Base-by-base conservation (phyloP, 2,888 invertebrate genomes). In the Chesias legatella region DNA sequence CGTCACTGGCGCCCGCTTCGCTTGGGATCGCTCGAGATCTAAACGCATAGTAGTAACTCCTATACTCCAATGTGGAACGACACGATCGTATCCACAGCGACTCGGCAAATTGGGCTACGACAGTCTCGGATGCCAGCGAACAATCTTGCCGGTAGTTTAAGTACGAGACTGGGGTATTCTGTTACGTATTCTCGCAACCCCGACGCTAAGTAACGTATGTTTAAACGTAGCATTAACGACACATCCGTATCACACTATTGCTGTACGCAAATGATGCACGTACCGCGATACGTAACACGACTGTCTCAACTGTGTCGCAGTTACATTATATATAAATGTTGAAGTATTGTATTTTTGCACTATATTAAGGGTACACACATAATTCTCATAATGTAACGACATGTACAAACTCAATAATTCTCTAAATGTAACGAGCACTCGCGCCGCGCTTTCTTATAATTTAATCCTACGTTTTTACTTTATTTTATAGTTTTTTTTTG, bases 401-500 rank as follows among this genome's bases (percentile, higher is more conserved):
- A 61, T 63, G 69, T 72, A 72, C 63, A 71, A 71, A 71, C 48
- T 63, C 56, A 61, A 48, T 57, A 52, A 60, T 59, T 54, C 58
- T 58, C 55, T 58, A 49, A 51, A 51, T 48, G 38, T 45, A 33
- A 23, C 25, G 30, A 24, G 20, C 38, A 54, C 51, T 37, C 40
- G 53, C 35, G 35, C 35, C 20, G 26, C 27, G 5, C 6, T 27
- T 32, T 28, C 17, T 32, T 32, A n/a, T n/a, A n/a, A n/a, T n/a
- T n/a, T n/a, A n/a, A 8, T 10, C 1, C 6, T 30, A 26, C 31
- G 10, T 13, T 59, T 60, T 56, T 60, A 65, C 57, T 58, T 64
- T 73, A 71, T 77, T 78, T 70, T 75, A 72, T 73, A 64, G 73
- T 76, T 77, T 71, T 58, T 65, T 48, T 63, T 64, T 63, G 57